phyloP scores from a whole-genome alignment of 2,888 invertebrate genomes.

The Drosophila antonietae region DNA sequence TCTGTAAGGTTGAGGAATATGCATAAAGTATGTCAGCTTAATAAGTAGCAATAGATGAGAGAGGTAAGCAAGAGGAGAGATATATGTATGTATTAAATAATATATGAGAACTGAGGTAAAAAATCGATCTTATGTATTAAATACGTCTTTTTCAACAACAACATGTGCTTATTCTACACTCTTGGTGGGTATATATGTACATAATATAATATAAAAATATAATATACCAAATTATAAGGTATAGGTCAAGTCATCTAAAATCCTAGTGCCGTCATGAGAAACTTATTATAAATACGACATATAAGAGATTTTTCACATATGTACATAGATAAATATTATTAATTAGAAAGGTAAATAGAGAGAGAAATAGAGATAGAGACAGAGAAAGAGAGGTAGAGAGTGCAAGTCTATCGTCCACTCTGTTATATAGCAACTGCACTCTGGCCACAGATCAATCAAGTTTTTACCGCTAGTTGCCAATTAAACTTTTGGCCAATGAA shows the following conservation, averaged over 20 bases:
- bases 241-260: neutral
- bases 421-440: neutral
- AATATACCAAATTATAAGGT: neutral
- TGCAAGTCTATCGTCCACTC: neutral
- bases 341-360: neutral
- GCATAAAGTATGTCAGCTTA: neutral
- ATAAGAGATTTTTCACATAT: too few relatives aligned
- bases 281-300: too few relatives aligned
- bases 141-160: too few relatives aligned
- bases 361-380: neutral
- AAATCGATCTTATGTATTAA: neutral
- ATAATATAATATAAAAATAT: neutral
- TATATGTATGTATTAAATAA: neutral
- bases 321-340: neutral
- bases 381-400: neutral
- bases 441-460: neutral
- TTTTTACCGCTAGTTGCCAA: conserved; percentile 28
- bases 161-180: neutral
- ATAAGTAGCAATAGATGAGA: neutral
- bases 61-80: neutral
- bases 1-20: neutral
- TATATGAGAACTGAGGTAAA: neutral
- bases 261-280: too few relatives aligned
- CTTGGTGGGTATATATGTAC: too few relatives aligned
- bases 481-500: conserved; percentile 37